Conservation (phyloP, 2,113 vertebrate species). For the cat (Felis catus) region F.catus_Fca126_mat1.0 CM031420.1:11670001-11670500, state of each 20-base stretch:
- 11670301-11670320: neutral
- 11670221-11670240: neutral
- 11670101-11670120: too few relatives aligned
- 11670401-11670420: too few relatives aligned
- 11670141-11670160: slow-evolving; percentile 19
- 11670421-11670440: neutral
- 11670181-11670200: neutral
- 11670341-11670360: neutral
- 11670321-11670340: neutral
- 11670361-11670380: neutral
- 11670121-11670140: neutral
- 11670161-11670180: neutral
- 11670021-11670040: too few relatives aligned
- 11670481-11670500: neutral
- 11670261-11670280: neutral
- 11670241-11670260: neutral
- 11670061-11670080: too few relatives aligned
- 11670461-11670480: neutral
- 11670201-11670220: neutral
- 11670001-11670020: too few relatives aligned
- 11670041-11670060: too few relatives aligned
- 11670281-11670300: neutral
- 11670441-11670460: neutral
- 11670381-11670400: neutral
- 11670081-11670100: too few relatives aligned